phyloP scores from a whole-genome alignment of 2,888 invertebrate genomes.

The Hydropsyche betteni region DNA sequence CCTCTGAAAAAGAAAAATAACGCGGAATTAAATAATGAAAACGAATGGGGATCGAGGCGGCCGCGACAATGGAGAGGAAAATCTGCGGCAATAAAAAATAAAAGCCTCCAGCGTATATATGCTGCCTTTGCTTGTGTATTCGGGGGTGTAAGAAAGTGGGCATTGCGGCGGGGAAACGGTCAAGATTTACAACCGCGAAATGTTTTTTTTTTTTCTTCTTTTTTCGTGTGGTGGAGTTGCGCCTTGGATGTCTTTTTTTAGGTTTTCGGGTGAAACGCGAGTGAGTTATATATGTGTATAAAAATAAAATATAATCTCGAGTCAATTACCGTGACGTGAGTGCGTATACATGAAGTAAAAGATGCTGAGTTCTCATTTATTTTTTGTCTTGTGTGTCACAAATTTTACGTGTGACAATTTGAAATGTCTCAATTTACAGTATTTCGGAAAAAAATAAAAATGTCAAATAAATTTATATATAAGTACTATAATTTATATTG shows the following conservation, averaged over 20 bases:
- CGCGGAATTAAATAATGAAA: conserved; percentile 48
- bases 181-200: conserved; percentile 33
- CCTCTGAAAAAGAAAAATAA: conserved; percentile 39
- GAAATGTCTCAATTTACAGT: too few relatives aligned
- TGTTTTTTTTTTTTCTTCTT: not conserved
- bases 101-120: conserved; percentile 27
- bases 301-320: conserved; percentile 11
- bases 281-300: not conserved
- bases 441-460: too few relatives aligned
- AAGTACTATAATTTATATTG: too few relatives aligned
- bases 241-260: not conserved
- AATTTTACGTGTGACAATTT: too few relatives aligned
- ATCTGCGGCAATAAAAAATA: conserved; percentile 39
- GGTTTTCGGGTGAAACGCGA: conserved; percentile 9
- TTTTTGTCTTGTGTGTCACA: too few relatives aligned
- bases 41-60: conserved; percentile 44
- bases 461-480: too few relatives aligned
- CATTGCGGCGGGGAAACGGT: not conserved
- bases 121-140: too few relatives aligned
- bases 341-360: too few relatives aligned
- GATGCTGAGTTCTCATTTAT: too few relatives aligned
- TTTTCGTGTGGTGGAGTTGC: not conserved
- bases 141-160: too few relatives aligned
- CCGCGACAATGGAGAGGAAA: conserved; percentile 42
- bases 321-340: conserved; percentile 1